phyloP scores from a whole-genome alignment of 1,140 invertebrate genomes.

The Bombus turneri region DNA sequence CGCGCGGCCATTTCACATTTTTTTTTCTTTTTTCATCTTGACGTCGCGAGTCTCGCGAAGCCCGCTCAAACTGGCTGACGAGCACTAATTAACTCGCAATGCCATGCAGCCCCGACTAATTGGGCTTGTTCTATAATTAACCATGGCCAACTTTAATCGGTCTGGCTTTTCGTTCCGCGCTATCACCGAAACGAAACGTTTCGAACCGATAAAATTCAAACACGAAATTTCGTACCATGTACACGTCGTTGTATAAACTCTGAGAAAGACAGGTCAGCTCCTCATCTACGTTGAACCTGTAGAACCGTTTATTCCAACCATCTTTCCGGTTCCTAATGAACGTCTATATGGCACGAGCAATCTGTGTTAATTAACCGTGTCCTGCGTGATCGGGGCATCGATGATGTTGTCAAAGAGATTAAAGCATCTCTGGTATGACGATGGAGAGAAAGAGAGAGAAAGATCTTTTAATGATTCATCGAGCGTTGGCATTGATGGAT shows the following conservation, averaged over 20 bases:
- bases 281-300: background rate
- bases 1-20: background rate
- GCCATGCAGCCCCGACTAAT: slow-evolving; percentile 38
- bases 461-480: background rate
- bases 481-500: too few relatives aligned
- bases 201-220: background rate
- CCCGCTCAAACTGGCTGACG: slow-evolving; percentile 23
- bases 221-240: background rate
- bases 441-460: background rate
- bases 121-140: slow-evolving; percentile 53
- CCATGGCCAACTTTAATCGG: slow-evolving; percentile 47
- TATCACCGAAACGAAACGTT: background rate
- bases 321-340: slow-evolving; percentile 12
- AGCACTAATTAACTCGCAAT: slow-evolving; percentile 51
- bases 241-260: background rate
- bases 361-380: slow-evolving; percentile 25
- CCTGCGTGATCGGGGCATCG: background rate
- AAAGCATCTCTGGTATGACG: background rate
- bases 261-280: too few relatives aligned
- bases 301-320: background rate
- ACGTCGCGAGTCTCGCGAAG: slow-evolving; percentile 2
- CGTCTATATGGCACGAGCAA: background rate
- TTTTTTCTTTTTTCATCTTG: background rate
- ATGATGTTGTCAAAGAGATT: background rate
- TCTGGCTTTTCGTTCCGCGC: background rate